Evolutionary conservation across 2,888 invertebrate genomes (phyloP).

Genomic region (Tetramorium bicarinatum): DNA sequence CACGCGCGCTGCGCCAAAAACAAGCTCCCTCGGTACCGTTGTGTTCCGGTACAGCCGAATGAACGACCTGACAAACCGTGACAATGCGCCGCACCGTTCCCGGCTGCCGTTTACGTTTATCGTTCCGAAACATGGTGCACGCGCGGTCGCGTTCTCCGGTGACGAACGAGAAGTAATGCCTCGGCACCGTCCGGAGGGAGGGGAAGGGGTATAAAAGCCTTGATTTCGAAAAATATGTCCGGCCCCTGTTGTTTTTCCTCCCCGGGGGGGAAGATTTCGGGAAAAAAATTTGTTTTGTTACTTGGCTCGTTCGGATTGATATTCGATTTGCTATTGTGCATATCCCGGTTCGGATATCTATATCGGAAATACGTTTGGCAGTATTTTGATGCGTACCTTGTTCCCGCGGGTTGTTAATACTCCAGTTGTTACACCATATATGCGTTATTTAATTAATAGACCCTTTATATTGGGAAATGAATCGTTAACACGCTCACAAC

Average conservation of each 20-base stretch:
- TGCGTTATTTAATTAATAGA: constrained; percentile 41
- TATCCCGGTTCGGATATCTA: not conserved
- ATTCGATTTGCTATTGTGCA: constrained; percentile 28
- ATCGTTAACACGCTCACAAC: not conserved
- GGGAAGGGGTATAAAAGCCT: constrained; percentile 13
- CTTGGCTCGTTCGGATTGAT: constrained; percentile 28
- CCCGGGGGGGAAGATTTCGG: not conserved
- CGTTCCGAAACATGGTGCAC: constrained; percentile 55
- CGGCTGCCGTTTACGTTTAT: constrained; percentile 64
- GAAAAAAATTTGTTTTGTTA: constrained; percentile 45
- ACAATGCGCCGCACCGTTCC: constrained; percentile 38
- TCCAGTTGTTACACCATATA: not conserved
- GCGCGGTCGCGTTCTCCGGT: constrained; percentile 30
- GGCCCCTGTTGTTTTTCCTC: not conserved
- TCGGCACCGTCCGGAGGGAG: constrained; percentile 38
- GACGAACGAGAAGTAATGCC: constrained; percentile 54
- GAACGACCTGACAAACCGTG: constrained; percentile 66
- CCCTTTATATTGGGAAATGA: constrained; percentile 10
- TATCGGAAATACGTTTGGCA: constrained; percentile 40
- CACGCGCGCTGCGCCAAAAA: constrained; percentile 60
- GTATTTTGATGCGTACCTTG: constrained; percentile 21
- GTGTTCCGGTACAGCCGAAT: constrained; percentile 60
- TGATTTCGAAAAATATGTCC: constrained; percentile 46
- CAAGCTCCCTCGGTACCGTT: constrained; percentile 46
- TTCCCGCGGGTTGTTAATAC: constrained; percentile 13